phyloP scores from a whole-genome alignment of 2,113 vertebrate genomes.

The Podarcis raffonei region DNA sequence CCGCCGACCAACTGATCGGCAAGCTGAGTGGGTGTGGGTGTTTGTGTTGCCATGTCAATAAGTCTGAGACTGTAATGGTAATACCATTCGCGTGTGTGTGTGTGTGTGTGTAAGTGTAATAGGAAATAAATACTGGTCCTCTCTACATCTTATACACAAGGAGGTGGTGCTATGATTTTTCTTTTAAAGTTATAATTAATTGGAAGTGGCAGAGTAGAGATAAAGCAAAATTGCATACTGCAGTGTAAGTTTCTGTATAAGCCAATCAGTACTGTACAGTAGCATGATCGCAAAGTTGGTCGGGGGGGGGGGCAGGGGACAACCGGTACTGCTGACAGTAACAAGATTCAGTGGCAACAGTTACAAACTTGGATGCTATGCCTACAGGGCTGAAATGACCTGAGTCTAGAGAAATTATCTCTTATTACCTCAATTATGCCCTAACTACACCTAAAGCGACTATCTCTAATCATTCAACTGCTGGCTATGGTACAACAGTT shows the following conservation, averaged over 20 bases:
- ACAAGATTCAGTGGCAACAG: neutral
- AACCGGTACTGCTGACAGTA: neutral
- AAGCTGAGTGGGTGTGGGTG: no score
- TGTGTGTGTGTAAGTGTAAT: neutral
- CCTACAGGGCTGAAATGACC: neutral
- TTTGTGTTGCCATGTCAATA: neutral
- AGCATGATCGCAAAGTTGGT: constrained; percentile 2
- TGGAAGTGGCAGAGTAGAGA: constrained; percentile 54
- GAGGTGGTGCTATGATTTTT: constrained; percentile 60
- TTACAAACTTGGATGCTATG: neutral
- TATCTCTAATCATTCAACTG: neutral
- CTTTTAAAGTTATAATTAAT: constrained; percentile 63
- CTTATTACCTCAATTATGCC: neutral
- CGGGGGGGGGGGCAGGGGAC: neutral
- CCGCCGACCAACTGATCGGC: no score
- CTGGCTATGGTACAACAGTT: neutral
- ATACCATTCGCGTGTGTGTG: neutral
- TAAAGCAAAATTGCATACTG: constrained; percentile 26
- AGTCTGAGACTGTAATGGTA: neutral
- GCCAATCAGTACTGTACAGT: neutral
- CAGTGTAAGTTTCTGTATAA: constrained; percentile 2
- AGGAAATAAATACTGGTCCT: constrained; percentile 61
- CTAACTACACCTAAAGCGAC: neutral
- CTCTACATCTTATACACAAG: constrained; percentile 56
- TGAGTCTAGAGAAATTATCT: neutral